These are phyloP conservation scores for Triplophysa siluroides DNA, from an alignment of 2,113 vertebrate species.

Conservation along the genomic window DNA sequence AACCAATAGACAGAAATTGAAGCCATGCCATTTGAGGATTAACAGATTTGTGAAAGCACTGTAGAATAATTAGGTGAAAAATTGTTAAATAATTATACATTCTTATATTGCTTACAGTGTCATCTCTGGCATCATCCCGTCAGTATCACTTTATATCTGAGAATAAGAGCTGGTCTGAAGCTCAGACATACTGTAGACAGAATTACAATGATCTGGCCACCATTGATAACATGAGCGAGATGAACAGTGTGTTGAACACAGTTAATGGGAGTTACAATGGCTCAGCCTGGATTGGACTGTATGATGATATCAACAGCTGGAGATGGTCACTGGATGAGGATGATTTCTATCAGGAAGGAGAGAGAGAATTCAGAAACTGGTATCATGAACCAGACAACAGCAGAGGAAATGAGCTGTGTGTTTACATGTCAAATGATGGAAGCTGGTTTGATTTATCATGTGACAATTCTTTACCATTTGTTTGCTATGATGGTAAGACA, in stretches of 20 bases:
- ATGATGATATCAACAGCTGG: constrained; percentile 25
- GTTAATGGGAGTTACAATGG: constrained; percentile 22
- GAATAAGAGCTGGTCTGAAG: constrained; percentile 27
- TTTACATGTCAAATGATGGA: neutral
- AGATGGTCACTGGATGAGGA: constrained; percentile 42
- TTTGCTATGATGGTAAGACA: constrained; percentile 43
- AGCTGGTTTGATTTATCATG: neutral
- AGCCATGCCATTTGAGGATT: too few species aligned
- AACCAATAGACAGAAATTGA: neutral
- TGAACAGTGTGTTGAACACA: constrained; percentile 17
- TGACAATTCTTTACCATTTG: neutral
- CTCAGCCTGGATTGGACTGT: constrained; percentile 43
- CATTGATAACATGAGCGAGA: constrained; percentile 31
- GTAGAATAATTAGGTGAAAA: too few species aligned
- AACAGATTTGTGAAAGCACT: too few species aligned
- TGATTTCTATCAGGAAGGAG: constrained; percentile 32
- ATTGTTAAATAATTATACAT: neutral
- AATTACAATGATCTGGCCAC: constrained; percentile 35
- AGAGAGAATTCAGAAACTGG: constrained; percentile 28
- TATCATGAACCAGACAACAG: constrained; percentile 35
- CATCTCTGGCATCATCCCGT: neutral
- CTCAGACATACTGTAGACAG: constrained; percentile 26
- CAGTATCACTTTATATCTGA: constrained; percentile 32
- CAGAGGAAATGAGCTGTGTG: constrained; percentile 12
- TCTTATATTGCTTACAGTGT: neutral